Percentiles rank a stretch among this genome's conserved stretches.
Evolutionary conservation across 92 coral and sea anemone genomes (phyloP).

Genomic region (Virgularia gustaviana): DNA sequence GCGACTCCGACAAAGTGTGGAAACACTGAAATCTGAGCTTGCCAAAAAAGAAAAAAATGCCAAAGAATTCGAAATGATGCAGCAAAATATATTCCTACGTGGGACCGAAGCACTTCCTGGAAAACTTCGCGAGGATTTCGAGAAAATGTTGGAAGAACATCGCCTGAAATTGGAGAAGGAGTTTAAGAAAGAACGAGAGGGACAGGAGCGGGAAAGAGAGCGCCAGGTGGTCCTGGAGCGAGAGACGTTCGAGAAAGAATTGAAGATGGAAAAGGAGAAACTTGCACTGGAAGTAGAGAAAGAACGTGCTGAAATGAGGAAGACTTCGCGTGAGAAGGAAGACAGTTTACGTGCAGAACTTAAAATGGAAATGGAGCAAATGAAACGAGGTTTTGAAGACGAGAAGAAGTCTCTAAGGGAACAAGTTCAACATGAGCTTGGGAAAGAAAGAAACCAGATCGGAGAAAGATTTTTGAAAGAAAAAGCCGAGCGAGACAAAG

Average conservation of each 20-base stretch:
- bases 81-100: constrained; percentile 55
- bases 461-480: constrained; percentile 1
- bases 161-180: constrained; percentile 65
- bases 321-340: constrained; percentile 21
- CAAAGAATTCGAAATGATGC: constrained; percentile 49
- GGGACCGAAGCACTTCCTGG: constrained; percentile 84
- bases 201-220: constrained; percentile 55
- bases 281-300: constrained; percentile 56
- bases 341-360: constrained; percentile 32
- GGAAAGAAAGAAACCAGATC: not conserved
- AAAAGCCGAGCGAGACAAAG: not conserved
- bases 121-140: constrained; percentile 80
- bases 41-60: constrained; percentile 62
- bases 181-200: constrained; percentile 62
- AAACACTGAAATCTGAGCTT: constrained; percentile 58
- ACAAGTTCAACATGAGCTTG: constrained; percentile 35
- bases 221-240: constrained; percentile 59
- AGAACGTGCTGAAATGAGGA: constrained; percentile 49
- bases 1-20: constrained; percentile 52
- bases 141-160: constrained; percentile 68
- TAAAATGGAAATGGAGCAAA: constrained; percentile 39
- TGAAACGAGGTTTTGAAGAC: constrained; percentile 22
- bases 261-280: constrained; percentile 51
- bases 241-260: constrained; percentile 60
- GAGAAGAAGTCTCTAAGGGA: constrained; percentile 39